Percentiles rank a stretch among this genome's conserved stretches.
These are phyloP conservation scores for Pardalotus punctatus DNA, from an alignment of 2,113 vertebrate species.

Conservation along the genomic window DNA sequence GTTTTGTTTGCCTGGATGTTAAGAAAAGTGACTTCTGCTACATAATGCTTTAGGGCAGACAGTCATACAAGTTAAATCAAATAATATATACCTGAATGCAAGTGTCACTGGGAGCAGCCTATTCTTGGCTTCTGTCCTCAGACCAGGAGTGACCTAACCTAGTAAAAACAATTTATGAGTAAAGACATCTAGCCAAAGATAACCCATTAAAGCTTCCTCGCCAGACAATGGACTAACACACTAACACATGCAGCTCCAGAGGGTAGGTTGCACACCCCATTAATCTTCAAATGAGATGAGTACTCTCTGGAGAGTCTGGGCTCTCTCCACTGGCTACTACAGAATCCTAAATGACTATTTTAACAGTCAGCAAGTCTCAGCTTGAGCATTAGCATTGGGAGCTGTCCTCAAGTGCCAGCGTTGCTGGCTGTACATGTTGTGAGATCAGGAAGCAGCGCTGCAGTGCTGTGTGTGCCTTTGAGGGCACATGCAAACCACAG, in stretches of 20 bases:
- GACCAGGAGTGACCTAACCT: background rate
- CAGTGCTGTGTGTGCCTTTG: background rate
- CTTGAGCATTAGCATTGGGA: background rate
- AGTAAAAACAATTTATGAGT: background rate
- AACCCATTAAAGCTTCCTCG: background rate
- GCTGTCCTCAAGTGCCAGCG: background rate
- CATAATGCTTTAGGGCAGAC: background rate
- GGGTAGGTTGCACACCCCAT: background rate
- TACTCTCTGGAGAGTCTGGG: background rate
- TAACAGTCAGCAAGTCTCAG: background rate
- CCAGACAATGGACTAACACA: background rate
- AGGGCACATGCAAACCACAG: background rate
- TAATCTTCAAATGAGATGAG: background rate
- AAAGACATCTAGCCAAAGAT: background rate
- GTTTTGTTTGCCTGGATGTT: background rate
- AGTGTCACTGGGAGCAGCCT: background rate
- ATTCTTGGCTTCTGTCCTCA: background rate
- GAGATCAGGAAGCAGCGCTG: background rate
- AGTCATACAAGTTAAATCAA: background rate
- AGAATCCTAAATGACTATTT: background rate
- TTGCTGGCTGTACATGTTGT: rapidly evolving
- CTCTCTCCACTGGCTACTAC: background rate
- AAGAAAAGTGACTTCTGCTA: background rate
- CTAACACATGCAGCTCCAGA: background rate
- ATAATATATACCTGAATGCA: background rate